Conservation (phyloP, 37 sponge, comb jelly and placozoan species). For the Petrosia ficiformis region DNA sequence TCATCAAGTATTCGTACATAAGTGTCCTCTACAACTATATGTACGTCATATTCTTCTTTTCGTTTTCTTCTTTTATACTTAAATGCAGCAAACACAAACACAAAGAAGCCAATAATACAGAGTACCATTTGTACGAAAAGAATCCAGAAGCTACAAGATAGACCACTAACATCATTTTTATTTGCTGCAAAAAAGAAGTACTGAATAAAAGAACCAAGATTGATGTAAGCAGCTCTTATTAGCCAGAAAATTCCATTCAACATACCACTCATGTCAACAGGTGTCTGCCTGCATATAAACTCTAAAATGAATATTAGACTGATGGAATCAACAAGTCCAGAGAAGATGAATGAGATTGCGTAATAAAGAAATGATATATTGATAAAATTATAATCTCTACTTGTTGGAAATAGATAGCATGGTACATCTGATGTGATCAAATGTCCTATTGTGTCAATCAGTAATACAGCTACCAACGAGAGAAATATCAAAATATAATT, state of each 20-base stretch:
- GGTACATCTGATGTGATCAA: too few species aligned
- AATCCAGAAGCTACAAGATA: background rate
- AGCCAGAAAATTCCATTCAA: background rate
- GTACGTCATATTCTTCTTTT: background rate
- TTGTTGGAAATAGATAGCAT: too few species aligned
- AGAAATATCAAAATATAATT: background rate
- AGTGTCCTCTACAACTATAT: background rate
- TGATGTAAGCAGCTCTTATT: background rate
- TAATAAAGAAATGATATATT: background rate
- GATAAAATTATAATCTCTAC: background rate
- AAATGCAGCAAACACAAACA: background rate
- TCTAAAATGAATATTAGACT: background rate
- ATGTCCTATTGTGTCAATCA: background rate
- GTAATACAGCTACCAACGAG: background rate
- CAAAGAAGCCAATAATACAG: background rate
- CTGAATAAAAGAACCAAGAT: background rate
- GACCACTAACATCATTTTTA: background rate
- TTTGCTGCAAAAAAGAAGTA: background rate
- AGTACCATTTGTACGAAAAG: background rate
- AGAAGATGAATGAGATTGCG: background rate
- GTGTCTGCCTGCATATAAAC: constrained; percentile 6
- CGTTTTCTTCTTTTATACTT: background rate
- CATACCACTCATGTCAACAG: constrained; percentile 1
- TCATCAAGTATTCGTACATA: too few species aligned
- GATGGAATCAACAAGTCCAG: background rate